Evolutionary conservation across 2,797 vertebrate species (phyloP), one percentile per base, ranked within the genome.

Genomic region (Clarias pachynema): DNA sequence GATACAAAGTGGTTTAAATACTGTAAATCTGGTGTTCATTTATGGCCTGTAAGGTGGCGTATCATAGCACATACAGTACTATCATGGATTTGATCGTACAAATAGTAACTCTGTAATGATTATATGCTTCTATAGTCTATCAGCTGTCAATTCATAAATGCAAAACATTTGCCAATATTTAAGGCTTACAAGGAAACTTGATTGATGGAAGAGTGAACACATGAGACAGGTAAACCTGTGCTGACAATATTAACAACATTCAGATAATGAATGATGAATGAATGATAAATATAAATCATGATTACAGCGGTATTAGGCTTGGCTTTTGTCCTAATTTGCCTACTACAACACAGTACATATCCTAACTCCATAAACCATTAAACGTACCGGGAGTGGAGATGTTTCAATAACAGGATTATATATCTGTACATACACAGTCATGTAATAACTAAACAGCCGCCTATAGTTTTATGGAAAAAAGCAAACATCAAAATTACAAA

Each of bases 71-170:
- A 59, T 82, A 68, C 24, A 37, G 37, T 37, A 37, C 37, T 49
- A 82, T 68, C 29, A 62, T 59, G 44, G 29, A 57, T 44, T 77
- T 65, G 44, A 49, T 77, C 15, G 31, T 59, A 20, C 9, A 78
- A 60, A 24, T 59, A 10, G 6, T 60, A 78, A 37, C 59, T 37
- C 20, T 22, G 53, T 31, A 22, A 6, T 59, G 74, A 37, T 31
- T 73, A 37, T 24, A 72, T 15, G 72, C 63, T 65, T 77, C 44
- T 68, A 49, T 73, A 44, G 56, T 62, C 63, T 29, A 82, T 74
- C 69, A 57, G 49, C 62, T 78, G 85, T 73, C 80, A 68, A 37
- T 53, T 68, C 73, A 70, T 40, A 63, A 78, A 86, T 60, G 56
- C 34, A 81, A 57, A 70, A 62, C 62, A 26, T 70, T 29, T 15